These are phyloP conservation scores for Uromys caudimaculatus DNA, from an alignment of 2,797 vertebrate genomes.

Conservation along the genomic window DNA sequence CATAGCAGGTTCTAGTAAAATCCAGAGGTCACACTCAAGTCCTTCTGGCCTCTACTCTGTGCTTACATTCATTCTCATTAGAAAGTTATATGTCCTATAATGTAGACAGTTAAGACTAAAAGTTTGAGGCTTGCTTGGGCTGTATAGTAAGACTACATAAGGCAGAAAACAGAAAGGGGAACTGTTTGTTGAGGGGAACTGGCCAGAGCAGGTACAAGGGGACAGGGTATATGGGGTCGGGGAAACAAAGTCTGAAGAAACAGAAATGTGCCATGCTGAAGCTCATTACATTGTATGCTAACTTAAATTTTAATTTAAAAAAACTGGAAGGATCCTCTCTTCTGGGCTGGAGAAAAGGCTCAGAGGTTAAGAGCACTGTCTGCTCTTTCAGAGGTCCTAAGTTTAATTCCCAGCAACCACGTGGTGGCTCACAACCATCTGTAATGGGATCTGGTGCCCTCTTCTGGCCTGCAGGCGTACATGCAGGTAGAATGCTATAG, in stretches of 20 bases:
- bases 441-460: neutral
- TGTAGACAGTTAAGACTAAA: neutral
- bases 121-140: neutral
- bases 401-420: neutral
- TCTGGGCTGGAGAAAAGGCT: neutral
- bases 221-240: neutral
- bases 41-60: neutral
- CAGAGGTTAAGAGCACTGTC: neutral
- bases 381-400: neutral
- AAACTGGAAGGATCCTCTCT: neutral
- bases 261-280: neutral
- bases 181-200: neutral
- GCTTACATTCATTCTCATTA: neutral
- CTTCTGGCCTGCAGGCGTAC: neutral
- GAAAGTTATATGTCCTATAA: neutral
- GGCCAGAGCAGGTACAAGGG: neutral
- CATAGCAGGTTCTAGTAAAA: neutral
- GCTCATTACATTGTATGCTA: neutral
- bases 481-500: neutral
- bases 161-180: neutral
- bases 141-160: neutral
- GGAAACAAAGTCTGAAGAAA: neutral
- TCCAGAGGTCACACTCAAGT: neutral
- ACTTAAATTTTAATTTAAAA: neutral
- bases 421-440: too few species aligned